Conservation (phyloP, 2,888 invertebrate species). For the Epiblema foenella region DNA sequence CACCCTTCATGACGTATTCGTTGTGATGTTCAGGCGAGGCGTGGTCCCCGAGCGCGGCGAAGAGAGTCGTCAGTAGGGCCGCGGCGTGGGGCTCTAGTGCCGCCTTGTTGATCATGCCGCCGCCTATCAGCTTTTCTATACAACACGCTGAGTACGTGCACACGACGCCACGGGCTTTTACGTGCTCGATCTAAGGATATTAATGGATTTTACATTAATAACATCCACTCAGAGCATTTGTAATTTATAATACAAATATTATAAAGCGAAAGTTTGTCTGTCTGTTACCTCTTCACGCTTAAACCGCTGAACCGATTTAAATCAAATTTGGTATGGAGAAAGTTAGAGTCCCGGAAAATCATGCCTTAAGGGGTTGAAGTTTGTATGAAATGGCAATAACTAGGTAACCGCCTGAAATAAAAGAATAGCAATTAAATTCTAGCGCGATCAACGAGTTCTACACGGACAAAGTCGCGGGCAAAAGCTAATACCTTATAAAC, state of each 20-base stretch:
- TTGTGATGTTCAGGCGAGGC: slow-evolving; percentile 92
- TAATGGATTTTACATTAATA: background rate
- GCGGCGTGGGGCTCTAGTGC: slow-evolving; percentile 88
- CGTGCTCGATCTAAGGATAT: slow-evolving; percentile 86
- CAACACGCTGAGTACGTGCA: slow-evolving; percentile 98
- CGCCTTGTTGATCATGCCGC: slow-evolving; percentile 86
- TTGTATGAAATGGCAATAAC: too few species aligned
- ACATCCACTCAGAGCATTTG: too few species aligned
- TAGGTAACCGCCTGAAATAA: too few species aligned
- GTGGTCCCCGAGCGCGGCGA: slow-evolving; percentile 88
- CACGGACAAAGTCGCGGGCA: too few species aligned
- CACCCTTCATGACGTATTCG: slow-evolving; percentile 98
- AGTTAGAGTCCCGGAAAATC: background rate
- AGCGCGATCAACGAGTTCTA: too few species aligned
- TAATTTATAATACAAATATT: too few species aligned
- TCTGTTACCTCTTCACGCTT: background rate
- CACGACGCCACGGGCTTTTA: slow-evolving; percentile 92
- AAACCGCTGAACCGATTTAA: background rate
- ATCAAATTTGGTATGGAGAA: background rate
- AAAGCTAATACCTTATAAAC: too few species aligned
- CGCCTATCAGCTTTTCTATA: slow-evolving; percentile 93
- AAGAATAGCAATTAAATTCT: too few species aligned
- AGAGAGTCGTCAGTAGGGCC: slow-evolving; percentile 90
- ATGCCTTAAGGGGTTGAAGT: too few species aligned
- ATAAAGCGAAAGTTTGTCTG: background rate